phyloP scores from a whole-genome alignment of 2,113 vertebrate genomes.

The Pterocles orientalis region DNA sequence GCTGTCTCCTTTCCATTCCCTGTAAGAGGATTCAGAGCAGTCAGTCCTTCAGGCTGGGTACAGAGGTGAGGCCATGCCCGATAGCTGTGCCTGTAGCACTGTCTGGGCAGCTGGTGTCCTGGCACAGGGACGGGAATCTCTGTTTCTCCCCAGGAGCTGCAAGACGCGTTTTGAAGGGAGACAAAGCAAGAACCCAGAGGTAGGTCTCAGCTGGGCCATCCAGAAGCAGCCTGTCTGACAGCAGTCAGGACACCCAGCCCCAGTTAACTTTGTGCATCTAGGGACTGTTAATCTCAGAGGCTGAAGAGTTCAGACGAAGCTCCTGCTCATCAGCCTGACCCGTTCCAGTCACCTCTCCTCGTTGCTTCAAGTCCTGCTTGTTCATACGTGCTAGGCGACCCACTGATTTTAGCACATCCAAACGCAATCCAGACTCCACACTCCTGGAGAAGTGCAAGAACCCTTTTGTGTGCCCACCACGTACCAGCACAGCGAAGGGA shows the following conservation, averaged over 20 bases:
- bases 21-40: background rate
- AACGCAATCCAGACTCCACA: background rate
- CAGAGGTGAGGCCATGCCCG: background rate
- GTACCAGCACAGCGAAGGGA: background rate
- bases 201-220: background rate
- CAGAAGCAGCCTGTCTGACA: background rate
- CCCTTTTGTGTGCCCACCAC: too few relatives aligned
- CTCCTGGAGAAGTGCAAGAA: background rate
- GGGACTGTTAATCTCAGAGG: background rate
- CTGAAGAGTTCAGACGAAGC: background rate
- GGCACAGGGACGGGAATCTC: background rate
- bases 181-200: background rate
- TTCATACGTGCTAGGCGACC: too few relatives aligned
- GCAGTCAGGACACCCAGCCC: background rate
- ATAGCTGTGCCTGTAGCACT: background rate
- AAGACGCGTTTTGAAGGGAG: background rate
- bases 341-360: background rate
- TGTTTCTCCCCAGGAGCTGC: background rate
- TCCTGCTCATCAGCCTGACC: background rate
- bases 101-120: background rate
- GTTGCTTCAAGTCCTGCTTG: background rate
- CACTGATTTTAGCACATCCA: background rate
- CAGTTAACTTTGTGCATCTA: background rate
- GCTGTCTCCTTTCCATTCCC: background rate
- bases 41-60: background rate